Evolutionary conservation across 2,888 invertebrate species (phyloP).

Genomic region (Gastracanthus pulcherrimus): DNA sequence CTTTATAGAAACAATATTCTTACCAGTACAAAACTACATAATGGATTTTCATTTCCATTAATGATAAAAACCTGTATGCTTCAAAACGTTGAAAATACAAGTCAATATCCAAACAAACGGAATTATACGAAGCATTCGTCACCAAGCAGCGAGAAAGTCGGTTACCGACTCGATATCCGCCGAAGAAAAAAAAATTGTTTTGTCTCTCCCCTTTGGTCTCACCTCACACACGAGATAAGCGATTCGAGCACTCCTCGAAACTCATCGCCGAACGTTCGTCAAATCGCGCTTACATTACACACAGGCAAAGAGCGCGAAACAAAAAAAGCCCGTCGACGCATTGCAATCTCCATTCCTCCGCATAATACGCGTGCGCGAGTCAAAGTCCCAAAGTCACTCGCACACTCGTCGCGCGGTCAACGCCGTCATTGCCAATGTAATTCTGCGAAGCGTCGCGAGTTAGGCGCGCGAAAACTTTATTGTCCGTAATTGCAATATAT

Average conservation of each 20-base stretch:
- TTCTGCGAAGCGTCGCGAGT: background rate
- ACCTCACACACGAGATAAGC: background rate
- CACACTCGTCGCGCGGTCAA: background rate
- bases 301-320: no score
- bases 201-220: background rate
- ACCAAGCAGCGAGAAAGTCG: background rate
- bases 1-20: no score
- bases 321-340: background rate
- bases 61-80: no score
- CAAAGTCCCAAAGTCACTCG: background rate
- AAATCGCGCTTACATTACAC: background rate
- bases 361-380: background rate
- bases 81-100: no score
- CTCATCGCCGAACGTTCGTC: background rate
- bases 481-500: slow-evolving; percentile 21
- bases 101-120: no score
- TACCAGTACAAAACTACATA: no score
- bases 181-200: background rate
- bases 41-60: no score
- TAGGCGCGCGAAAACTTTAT: slow-evolving; percentile 32
- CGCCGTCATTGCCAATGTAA: background rate
- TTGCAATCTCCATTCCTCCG: background rate
- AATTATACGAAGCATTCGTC: no score
- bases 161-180: background rate
- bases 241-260: background rate